Evolutionary conservation across 2,888 invertebrate species (phyloP).

Genomic region (Tinea pellionella): DNA sequence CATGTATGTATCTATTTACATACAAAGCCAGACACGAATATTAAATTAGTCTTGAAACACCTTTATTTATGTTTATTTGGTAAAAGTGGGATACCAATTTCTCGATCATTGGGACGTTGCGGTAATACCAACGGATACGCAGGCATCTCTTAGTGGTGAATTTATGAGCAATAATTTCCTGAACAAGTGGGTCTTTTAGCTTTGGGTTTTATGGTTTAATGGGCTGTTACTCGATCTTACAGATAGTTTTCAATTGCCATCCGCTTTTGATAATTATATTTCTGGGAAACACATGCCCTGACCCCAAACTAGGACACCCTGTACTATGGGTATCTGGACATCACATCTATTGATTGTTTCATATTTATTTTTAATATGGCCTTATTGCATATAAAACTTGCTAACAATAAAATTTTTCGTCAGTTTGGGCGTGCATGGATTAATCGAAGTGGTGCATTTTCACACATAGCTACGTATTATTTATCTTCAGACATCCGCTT

Average conservation of each 20-base stretch:
- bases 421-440: too few relatives aligned
- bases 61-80: background rate
- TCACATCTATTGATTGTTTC: too few relatives aligned
- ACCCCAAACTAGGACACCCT: too few relatives aligned
- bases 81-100: slow-evolving; percentile 17
- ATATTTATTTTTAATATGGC: too few relatives aligned
- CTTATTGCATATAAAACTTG: too few relatives aligned
- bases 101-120: slow-evolving; percentile 24
- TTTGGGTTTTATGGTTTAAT: slow-evolving; percentile 32
- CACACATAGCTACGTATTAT: too few relatives aligned
- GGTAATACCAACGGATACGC: slow-evolving; percentile 17
- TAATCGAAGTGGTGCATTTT: too few relatives aligned
- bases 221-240: slow-evolving; percentile 34
- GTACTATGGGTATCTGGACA: too few relatives aligned
- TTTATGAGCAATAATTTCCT: slow-evolving; percentile 44
- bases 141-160: slow-evolving; percentile 24
- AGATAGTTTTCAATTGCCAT: slow-evolving; percentile 34
- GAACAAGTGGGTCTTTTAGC: slow-evolving; percentile 34
- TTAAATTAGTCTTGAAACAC: background rate
- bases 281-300: background rate
- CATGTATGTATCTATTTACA: background rate
- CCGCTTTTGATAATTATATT: slow-evolving; percentile 15
- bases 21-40: background rate
- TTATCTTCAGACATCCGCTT: background rate
- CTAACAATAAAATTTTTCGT: too few relatives aligned